These are phyloP conservation scores for Suillia variegata DNA, from an alignment of 2,888 invertebrate species.

Conservation along the genomic window DNA sequence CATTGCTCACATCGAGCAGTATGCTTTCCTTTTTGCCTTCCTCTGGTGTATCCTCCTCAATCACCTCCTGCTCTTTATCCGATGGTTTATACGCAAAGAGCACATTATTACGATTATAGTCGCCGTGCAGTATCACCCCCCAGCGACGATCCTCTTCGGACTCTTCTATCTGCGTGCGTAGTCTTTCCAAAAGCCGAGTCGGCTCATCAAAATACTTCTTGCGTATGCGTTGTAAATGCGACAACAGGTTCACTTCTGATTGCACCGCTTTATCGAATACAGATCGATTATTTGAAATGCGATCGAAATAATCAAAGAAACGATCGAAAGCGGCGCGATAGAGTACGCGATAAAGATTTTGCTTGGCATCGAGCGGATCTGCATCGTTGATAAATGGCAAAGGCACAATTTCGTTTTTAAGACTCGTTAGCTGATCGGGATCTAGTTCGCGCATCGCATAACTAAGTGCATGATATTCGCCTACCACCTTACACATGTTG, in stretches of 20 bases:
- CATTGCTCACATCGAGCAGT: constrained; percentile 37
- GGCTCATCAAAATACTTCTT: constrained; percentile 47
- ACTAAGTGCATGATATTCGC: constrained; percentile 52
- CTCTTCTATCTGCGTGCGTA: constrained; percentile 38
- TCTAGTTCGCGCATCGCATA: constrained; percentile 47
- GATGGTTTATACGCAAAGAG: constrained; percentile 55
- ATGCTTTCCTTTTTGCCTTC: no score
- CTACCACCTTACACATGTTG: constrained; percentile 47
- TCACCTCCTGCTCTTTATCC: constrained; percentile 23
- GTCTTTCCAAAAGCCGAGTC: constrained; percentile 43
- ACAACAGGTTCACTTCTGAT: constrained; percentile 33
- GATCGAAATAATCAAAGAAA: constrained; percentile 52
- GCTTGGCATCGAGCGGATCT: constrained; percentile 24
- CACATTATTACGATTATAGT: constrained; percentile 60
- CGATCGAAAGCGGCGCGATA: constrained; percentile 54
- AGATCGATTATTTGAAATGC: constrained; percentile 24
- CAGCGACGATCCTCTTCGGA: constrained; percentile 43
- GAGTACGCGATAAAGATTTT: constrained; percentile 45
- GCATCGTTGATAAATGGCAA: constrained; percentile 43
- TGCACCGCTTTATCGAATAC: constrained; percentile 27
- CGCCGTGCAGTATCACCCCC: constrained; percentile 55
- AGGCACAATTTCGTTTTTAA: constrained; percentile 42
- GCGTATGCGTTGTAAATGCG: constrained; percentile 38
- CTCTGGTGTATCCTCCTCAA: neutral
- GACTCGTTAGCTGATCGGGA: constrained; percentile 38